phyloP scores from a whole-genome alignment of 2,797 vertebrate species.

The Hippoglossus hippoglossus region DNA sequence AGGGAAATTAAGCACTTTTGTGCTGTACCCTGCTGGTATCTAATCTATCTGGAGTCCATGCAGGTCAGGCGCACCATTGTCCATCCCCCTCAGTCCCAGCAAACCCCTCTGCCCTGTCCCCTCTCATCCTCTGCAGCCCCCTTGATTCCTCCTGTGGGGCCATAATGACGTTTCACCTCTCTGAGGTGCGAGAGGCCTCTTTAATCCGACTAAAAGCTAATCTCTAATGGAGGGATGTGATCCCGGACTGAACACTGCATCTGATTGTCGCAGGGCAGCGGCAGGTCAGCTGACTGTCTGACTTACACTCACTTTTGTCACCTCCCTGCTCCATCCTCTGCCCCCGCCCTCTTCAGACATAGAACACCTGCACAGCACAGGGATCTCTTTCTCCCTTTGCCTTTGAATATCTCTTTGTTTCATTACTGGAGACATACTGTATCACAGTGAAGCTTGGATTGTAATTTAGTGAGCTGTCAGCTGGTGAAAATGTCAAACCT shows the following conservation, averaged over 20 bases:
- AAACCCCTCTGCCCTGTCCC: background rate
- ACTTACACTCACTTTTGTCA: slow-evolving; percentile 26
- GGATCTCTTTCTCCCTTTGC: slow-evolving; percentile 34
- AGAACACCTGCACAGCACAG: slow-evolving; percentile 61
- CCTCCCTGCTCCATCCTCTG: slow-evolving; percentile 11
- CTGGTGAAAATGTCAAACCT: slow-evolving; percentile 44
- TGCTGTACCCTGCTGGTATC: background rate
- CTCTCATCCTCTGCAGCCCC: background rate
- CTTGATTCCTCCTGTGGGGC: slow-evolving; percentile 24
- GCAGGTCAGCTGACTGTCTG: slow-evolving; percentile 48
- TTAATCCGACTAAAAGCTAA: slow-evolving; percentile 82
- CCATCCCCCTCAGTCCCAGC: slow-evolving; percentile 10
- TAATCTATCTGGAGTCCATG: too few species aligned
- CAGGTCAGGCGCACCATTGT: slow-evolving; percentile 1
- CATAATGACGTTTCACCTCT: slow-evolving; percentile 72
- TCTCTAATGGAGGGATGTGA: slow-evolving; percentile 65
- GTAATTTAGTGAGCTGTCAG: slow-evolving; percentile 46
- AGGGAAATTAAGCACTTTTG: background rate
- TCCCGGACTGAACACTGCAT: slow-evolving; percentile 33
- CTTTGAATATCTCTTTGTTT: slow-evolving; percentile 37
- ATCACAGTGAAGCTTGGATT: slow-evolving; percentile 41
- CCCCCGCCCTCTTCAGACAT: slow-evolving; percentile 31
- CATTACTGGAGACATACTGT: slow-evolving; percentile 20
- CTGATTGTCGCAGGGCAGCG: slow-evolving; percentile 43
- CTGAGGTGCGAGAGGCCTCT: slow-evolving; percentile 54